phyloP scores from a whole-genome alignment of 2,113 vertebrate genomes.

The Hiodon tergisus region DNA sequence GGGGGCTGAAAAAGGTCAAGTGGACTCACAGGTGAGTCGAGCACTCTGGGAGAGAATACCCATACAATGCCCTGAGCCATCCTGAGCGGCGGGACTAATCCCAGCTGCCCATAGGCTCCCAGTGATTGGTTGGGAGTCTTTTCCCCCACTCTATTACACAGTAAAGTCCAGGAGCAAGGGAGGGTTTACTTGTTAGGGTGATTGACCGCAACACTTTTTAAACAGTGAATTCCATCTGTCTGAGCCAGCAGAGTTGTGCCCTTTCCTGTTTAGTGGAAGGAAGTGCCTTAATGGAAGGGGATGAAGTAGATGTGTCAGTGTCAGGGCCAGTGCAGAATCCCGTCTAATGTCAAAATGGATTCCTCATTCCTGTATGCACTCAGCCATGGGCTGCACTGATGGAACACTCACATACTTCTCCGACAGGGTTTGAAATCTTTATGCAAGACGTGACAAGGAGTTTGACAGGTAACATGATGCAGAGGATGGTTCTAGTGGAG shows the following conservation, averaged over 20 bases:
- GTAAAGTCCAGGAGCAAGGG: no score
- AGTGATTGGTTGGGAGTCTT: no score
- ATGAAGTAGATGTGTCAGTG: neutral
- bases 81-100: no score
- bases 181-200: no score
- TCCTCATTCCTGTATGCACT: neutral
- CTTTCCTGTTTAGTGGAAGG: neutral
- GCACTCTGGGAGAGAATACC: no score
- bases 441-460: neutral
- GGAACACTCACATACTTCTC: neutral
- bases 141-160: no score
- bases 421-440: neutral
- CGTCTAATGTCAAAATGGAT: neutral
- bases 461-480: no score
- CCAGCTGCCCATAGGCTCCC: no score
- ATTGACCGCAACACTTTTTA: neutral
- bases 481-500: neutral
- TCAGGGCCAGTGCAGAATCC: neutral
- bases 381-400: neutral
- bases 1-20: no score
- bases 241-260: neutral
- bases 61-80: no score
- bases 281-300: neutral
- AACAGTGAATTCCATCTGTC: conserved; percentile 10
- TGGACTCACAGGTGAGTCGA: no score